phyloP scores from a whole-genome alignment of 2,888 invertebrate genomes.

The Polymixis lichenea region DNA sequence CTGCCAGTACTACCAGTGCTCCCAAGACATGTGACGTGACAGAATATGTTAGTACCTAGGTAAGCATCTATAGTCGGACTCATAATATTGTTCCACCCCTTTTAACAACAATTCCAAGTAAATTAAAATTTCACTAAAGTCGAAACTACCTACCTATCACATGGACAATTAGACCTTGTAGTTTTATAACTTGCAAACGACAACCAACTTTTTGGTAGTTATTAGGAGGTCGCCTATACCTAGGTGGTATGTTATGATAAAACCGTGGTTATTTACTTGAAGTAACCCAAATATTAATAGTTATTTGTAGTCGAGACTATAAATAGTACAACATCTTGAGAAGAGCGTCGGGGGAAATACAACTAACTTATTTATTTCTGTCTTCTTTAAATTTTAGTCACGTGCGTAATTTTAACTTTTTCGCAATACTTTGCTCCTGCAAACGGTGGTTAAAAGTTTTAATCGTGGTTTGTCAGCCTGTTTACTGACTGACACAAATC shows the following conservation, averaged over 20 bases:
- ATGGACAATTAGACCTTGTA: not conserved
- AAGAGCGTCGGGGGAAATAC: slow-evolving; percentile 10
- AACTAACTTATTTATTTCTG: not conserved
- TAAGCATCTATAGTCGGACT: not conserved
- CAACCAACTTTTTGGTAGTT: not conserved
- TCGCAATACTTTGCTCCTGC: not conserved
- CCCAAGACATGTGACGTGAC: too few relatives aligned
- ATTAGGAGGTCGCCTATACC: not conserved
- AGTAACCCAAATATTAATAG: not conserved
- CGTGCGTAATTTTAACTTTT: not conserved
- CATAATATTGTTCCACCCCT: not conserved
- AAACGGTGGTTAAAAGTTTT: not conserved
- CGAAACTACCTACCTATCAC: not conserved
- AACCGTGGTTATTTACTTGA: too few relatives aligned
- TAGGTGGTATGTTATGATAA: not conserved
- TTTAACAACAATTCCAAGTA: not conserved
- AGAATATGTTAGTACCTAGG: not conserved
- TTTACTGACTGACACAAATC: not conserved
- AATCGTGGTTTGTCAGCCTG: not conserved
- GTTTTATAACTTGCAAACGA: not conserved
- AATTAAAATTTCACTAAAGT: too few relatives aligned
- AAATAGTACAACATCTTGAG: not conserved
- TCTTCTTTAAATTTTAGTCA: not conserved
- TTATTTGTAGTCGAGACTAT: not conserved
- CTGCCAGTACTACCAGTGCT: too few relatives aligned